Base-by-base conservation (phyloP, 2,888 invertebrate genomes). In the Ormyrus pomaceus region DNA sequence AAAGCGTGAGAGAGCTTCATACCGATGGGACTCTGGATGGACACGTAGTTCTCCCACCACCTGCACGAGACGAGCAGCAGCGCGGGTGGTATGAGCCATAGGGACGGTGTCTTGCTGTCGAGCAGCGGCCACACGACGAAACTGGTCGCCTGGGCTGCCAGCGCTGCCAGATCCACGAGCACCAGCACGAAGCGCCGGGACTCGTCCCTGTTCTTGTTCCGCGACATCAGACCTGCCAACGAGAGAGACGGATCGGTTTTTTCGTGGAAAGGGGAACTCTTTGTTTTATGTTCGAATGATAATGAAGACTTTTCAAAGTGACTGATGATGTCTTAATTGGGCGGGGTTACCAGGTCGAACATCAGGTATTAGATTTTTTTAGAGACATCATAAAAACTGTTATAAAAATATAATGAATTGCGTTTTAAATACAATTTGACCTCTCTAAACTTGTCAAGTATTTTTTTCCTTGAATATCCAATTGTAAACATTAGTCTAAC, bases 31-130 rank as follows among this genome's bases (percentile, higher is more conserved):
- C 98, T 97, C 86, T 96, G 94, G 79, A 94, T 93, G 79, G 96
- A 96, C 0, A 98, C 96, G 89, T 97, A 99, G 91, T 99, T 99
- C 91, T 99, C 99, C 99, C 99, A 99, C 98, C 98, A 99, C 46
- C 97, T 97, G 58, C 97, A 93, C 0, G 99, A 99, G 83, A 97
- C 95, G 86, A 98, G 93, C 75, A 97, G 91, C 56, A 97, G 93
- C 0, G 97, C 93, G 0, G 97, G 92, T 0, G 98, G 98, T 85
- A 99, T 96, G 64, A 97, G 92, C 96, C 96, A 97, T 58, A 97
- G 91, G 7, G 77, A 51, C 2, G 70, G 72, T 2, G 65, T 34
- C 11, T 77, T 80, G 64, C 94, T 94, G 88, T 96, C 95, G 81
- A 96, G 92, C 75, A 96, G 91, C n/a, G 98, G 97, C 97, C 97